phyloP scores from a whole-genome alignment of 2,113 vertebrate genomes.

The Arenaria interpres region DNA sequence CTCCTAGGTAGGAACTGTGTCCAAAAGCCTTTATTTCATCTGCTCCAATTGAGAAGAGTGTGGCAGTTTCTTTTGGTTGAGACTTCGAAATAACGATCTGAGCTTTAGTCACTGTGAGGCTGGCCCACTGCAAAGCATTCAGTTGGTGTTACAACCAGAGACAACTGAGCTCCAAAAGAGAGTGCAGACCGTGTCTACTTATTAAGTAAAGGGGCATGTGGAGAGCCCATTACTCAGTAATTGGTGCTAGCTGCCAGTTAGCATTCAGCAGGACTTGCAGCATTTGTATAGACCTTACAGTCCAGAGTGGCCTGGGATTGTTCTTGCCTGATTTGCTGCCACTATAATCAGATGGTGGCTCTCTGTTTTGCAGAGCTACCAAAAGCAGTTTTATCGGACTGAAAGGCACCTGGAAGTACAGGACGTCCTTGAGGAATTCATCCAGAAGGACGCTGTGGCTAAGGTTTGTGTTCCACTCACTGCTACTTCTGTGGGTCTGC shows the following conservation, averaged over 20 bases:
- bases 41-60: constrained; percentile 31
- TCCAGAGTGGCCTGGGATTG: constrained; percentile 29
- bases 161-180: constrained; percentile 45
- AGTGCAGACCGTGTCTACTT: constrained; percentile 22
- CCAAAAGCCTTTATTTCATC: constrained; percentile 52
- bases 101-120: constrained; percentile 9
- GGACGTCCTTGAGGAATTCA: neutral
- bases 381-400: neutral
- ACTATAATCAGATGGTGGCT: neutral
- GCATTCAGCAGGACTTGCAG: constrained; percentile 37
- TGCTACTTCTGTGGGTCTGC: neutral
- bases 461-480: neutral
- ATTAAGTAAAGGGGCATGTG: constrained; percentile 34
- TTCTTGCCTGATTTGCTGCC: constrained; percentile 42
- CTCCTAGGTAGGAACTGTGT: constrained; percentile 9
- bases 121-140: constrained; percentile 46
- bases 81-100: constrained; percentile 13
- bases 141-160: constrained; percentile 33
- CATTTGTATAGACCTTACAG: constrained; percentile 45
- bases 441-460: neutral
- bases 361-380: constrained; percentile 1
- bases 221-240: constrained; percentile 57
- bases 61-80: constrained; percentile 48
- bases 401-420: constrained; percentile 42
- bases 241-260: constrained; percentile 59